Evolutionary conservation across 1,140 invertebrate species (phyloP).

Genomic region (Propsilocerus akamusi): DNA sequence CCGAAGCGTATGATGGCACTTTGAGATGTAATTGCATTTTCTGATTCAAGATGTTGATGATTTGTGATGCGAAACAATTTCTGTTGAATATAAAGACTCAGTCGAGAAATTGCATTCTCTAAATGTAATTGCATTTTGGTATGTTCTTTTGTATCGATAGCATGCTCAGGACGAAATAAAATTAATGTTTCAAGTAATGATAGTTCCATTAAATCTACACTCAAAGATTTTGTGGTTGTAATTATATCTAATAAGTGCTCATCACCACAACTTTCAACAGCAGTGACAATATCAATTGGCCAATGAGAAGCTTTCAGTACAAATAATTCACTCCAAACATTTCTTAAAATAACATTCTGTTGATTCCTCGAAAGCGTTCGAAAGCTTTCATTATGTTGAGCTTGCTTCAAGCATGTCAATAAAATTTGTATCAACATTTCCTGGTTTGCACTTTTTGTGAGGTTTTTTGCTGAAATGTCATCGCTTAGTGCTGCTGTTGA

Average conservation of each 20-base stretch:
- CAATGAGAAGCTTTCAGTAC: slow-evolving; percentile 36
- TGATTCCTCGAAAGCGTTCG: slow-evolving; percentile 23
- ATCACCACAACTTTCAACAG: slow-evolving; percentile 22
- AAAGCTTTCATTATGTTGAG: slow-evolving; percentile 32
- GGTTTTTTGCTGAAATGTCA: slow-evolving; percentile 6
- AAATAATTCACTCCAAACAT: slow-evolving; percentile 37
- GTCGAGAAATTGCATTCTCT: slow-evolving; percentile 16
- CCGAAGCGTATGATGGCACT: slow-evolving; percentile 20
- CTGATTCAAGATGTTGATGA: background rate
- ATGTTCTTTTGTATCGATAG: slow-evolving; percentile 13
- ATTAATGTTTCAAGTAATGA: slow-evolving; percentile 40
- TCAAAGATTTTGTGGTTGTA: slow-evolving; percentile 24
- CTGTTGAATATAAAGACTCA: slow-evolving; percentile 18
- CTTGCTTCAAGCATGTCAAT: slow-evolving; percentile 29
- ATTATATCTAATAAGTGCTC: slow-evolving; percentile 15
- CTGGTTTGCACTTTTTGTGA: slow-evolving; percentile 1
- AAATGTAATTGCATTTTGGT: slow-evolving; percentile 14
- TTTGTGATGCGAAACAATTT: background rate
- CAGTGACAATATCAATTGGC: slow-evolving; percentile 29
- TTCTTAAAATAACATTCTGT: slow-evolving; percentile 31
- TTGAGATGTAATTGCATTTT: background rate
- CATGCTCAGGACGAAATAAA: slow-evolving; percentile 23
- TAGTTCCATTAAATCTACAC: slow-evolving; percentile 33
- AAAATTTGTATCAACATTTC: slow-evolving; percentile 35
- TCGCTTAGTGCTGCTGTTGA: slow-evolving; percentile 12